These are phyloP conservation scores for Premnoplex brunnescens DNA, from an alignment of 2,797 vertebrate species.

Conservation along the genomic window DNA sequence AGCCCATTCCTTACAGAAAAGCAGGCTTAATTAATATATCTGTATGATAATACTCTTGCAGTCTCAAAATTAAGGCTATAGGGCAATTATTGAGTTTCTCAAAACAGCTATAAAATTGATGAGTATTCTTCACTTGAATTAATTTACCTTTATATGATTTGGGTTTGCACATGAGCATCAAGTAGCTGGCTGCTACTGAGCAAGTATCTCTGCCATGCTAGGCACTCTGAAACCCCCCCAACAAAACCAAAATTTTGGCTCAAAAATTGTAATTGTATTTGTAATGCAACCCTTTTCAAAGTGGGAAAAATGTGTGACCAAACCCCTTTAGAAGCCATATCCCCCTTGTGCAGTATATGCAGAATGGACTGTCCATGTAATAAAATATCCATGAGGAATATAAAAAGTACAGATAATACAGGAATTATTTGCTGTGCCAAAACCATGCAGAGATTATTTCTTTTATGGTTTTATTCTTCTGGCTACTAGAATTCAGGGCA, in stretches of 20 bases:
- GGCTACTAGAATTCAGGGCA: neutral
- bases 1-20: neutral
- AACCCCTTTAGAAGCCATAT: neutral
- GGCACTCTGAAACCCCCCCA: neutral
- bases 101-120: neutral
- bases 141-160: neutral
- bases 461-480: neutral
- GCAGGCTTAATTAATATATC: neutral
- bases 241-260: neutral
- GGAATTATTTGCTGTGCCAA: neutral
- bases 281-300: neutral
- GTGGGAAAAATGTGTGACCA: neutral
- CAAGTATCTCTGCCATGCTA: neutral
- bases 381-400: neutral
- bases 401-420: neutral
- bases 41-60: neutral
- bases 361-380: neutral
- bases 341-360: accelerated
- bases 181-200: neutral
- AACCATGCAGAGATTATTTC: neutral
- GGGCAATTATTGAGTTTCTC: neutral
- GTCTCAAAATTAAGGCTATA: neutral
- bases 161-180: neutral
- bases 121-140: neutral
- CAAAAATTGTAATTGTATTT: neutral